These are phyloP conservation scores for Synanceia verrucosa DNA, from an alignment of 2,797 vertebrate species.

Conservation along the genomic window DNA sequence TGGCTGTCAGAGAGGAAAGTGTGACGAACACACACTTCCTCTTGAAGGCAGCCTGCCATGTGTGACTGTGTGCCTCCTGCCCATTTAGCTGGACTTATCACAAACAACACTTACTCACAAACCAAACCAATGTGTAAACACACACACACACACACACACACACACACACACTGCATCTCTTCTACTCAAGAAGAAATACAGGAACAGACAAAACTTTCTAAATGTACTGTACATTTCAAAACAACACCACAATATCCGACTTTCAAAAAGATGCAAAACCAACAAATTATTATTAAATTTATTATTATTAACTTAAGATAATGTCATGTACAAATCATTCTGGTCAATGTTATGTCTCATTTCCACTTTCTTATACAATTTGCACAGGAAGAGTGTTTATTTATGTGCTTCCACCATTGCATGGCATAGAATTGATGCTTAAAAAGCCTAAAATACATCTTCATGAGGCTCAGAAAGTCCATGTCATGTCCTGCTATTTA, in stretches of 20 bases:
- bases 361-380: background rate
- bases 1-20: slow-evolving; percentile 36
- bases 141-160: too few species aligned
- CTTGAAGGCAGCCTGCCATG: slow-evolving; percentile 56
- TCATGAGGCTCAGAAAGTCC: too few species aligned
- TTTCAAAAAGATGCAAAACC: too few species aligned
- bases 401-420: background rate
- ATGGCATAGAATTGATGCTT: too few species aligned
- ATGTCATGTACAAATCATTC: background rate
- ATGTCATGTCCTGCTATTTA: too few species aligned
- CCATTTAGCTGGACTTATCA: slow-evolving; percentile 57
- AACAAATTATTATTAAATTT: too few species aligned
- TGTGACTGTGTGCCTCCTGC: slow-evolving; percentile 63
- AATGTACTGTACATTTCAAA: too few species aligned
- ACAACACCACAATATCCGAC: too few species aligned
- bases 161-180: background rate
- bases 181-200: background rate
- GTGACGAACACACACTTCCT: slow-evolving; percentile 60
- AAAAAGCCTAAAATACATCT: too few species aligned
- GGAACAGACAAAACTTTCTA: background rate
- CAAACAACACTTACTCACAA: slow-evolving; percentile 64
- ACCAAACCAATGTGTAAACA: slow-evolving; percentile 26
- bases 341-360: background rate
- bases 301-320: too few species aligned
- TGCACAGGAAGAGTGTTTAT: background rate